These are phyloP conservation scores for Accipiter cooperii DNA, from an alignment of 2,113 vertebrate species.

Conservation along the genomic window DNA sequence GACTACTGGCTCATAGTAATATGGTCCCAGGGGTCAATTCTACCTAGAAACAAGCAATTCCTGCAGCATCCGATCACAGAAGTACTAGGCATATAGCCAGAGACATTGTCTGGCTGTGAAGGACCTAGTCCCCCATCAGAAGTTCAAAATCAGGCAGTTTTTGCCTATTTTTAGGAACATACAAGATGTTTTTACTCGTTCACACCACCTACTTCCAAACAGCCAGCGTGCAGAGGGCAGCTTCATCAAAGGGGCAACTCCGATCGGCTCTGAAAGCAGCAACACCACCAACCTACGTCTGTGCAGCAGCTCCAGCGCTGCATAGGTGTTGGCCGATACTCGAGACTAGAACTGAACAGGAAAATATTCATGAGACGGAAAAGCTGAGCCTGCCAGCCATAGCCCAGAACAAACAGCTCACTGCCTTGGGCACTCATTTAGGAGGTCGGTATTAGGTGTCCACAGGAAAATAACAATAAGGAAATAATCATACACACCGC, in stretches of 20 bases:
- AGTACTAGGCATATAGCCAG: neutral
- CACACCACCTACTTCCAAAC: neutral
- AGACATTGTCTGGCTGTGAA: accelerated
- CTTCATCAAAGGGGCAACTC: neutral
- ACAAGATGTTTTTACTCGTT: neutral
- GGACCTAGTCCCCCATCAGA: neutral
- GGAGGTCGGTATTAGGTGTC: neutral
- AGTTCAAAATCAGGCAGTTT: neutral
- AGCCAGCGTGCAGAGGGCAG: neutral
- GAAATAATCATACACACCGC: neutral
- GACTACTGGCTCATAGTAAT: neutral
- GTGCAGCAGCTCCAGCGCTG: neutral
- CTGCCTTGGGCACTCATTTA: neutral
- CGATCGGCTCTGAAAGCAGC: neutral
- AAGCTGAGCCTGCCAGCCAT: neutral
- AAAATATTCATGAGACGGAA: neutral
- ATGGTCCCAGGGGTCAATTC: neutral
- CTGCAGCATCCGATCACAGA: accelerated
- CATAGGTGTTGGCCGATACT: neutral
- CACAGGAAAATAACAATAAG: neutral
- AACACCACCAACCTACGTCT: neutral
- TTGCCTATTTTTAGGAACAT: neutral
- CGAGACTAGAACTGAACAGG: neutral
- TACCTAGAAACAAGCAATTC: neutral
- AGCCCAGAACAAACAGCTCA: neutral